Conservation (phyloP, 2,113 vertebrate genomes). For the Acinonyx jubatus region DNA sequence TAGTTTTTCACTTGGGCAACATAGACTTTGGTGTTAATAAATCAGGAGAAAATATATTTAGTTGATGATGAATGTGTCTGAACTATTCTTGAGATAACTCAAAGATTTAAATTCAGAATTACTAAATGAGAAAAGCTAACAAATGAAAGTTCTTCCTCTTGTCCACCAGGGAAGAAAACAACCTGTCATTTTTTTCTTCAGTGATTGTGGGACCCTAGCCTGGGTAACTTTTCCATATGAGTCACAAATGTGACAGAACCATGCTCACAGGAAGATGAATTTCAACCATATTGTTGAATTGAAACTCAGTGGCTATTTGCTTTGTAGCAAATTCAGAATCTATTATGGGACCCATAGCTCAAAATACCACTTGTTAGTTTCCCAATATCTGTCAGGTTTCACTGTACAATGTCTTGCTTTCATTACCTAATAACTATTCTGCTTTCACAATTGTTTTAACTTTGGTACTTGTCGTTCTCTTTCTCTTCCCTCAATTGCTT, state of each 20-base stretch:
- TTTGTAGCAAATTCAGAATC: background rate
- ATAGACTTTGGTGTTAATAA: background rate
- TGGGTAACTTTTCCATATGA: background rate
- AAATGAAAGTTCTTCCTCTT: background rate
- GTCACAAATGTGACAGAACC: background rate
- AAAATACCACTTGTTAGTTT: background rate
- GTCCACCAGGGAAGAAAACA: background rate
- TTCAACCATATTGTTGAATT: background rate
- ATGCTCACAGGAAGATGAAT: background rate
- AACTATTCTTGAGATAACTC: conserved; percentile 44
- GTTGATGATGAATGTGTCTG: conserved; percentile 41
- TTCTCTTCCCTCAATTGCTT: background rate
- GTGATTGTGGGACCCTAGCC: background rate
- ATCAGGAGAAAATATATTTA: conserved; percentile 61
- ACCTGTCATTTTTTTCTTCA: background rate
- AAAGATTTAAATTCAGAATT: conserved; percentile 39
- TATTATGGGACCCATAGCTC: background rate
- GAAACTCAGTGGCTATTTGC: background rate
- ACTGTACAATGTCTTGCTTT: background rate
- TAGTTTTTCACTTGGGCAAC: background rate
- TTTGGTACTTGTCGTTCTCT: background rate
- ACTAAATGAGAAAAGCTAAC: background rate
- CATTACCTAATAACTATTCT: background rate
- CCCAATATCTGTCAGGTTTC: background rate
- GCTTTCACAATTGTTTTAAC: background rate